phyloP scores from a whole-genome alignment of 2,113 vertebrate species.

The Antidorcas marsupialis region DNA sequence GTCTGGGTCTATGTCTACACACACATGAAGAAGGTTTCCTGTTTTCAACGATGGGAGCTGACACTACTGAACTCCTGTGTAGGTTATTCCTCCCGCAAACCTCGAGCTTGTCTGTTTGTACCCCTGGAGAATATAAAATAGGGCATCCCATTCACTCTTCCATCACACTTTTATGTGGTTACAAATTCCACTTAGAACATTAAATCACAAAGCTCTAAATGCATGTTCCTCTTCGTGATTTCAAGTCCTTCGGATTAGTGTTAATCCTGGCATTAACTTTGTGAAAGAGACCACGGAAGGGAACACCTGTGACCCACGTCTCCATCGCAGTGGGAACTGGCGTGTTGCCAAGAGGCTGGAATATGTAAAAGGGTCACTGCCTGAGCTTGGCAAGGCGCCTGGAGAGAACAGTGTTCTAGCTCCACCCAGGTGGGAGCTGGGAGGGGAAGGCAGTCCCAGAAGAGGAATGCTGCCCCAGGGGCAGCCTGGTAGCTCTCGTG shows the following conservation, averaged over 20 bases:
- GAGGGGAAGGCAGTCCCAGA: fast-evolving
- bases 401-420: fast-evolving
- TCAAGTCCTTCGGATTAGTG: neutral
- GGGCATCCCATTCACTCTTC: too few species aligned
- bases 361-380: fast-evolving
- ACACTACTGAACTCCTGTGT: fast-evolving
- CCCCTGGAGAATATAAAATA: neutral
- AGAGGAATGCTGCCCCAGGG: fast-evolving
- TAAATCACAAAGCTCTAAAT: neutral
- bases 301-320: fast-evolving
- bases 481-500: neutral
- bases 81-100: fast-evolving
- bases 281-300: neutral
- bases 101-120: fast-evolving
- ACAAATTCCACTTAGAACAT: neutral
- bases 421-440: neutral
- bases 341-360: fast-evolving
- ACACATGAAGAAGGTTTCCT: neutral
- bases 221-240: fast-evolving
- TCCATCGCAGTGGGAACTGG: fast-evolving
- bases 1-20: fast-evolving
- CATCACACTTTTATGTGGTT: fast-evolving
- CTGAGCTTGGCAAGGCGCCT: fast-evolving
- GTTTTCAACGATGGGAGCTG: fast-evolving
- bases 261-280: neutral